A percentile compares a stretch with the other conserved stretches of the same genome.
Evolutionary conservation across 2,113 vertebrate species (phyloP).

Genomic region (Euleptes europaea): DNA sequence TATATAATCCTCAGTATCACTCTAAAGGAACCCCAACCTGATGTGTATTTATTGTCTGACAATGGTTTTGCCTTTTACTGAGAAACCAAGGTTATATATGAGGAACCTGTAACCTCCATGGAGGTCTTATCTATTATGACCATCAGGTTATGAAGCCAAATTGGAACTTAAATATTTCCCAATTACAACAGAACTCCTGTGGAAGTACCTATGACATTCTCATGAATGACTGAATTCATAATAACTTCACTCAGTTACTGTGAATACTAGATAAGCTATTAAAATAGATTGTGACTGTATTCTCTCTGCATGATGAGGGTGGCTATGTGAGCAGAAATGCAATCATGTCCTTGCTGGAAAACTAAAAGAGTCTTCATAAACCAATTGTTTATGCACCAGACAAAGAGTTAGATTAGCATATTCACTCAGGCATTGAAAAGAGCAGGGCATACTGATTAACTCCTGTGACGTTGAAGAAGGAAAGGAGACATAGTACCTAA

Average conservation of each 20-base stretch:
- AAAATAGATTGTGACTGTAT: slow-evolving; percentile 33
- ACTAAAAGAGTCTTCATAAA: slow-evolving; percentile 25
- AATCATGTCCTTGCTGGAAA: slow-evolving; percentile 25
- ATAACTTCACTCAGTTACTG: slow-evolving; percentile 15
- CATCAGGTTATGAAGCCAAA: neutral
- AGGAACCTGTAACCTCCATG: neutral
- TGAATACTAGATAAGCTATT: slow-evolving; percentile 43
- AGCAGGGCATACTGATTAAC: neutral
- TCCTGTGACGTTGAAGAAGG: neutral
- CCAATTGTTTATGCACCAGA: slow-evolving; percentile 20
- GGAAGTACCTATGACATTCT: slow-evolving; percentile 40
- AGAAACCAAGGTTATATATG: neutral
- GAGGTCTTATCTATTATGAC: neutral
- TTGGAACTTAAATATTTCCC: neutral
- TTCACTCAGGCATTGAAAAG: neutral
- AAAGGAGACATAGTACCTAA: neutral
- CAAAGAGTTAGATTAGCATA: neutral
- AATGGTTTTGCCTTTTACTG: neutral
- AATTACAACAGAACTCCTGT: neutral
- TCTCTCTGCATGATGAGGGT: slow-evolving; percentile 23
- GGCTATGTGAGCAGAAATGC: slow-evolving; percentile 39
- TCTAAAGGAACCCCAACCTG: neutral
- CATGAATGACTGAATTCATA: slow-evolving; percentile 34
- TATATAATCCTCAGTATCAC: neutral
- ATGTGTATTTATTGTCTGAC: neutral